A percentile compares a stretch with the other conserved stretches of the same genome.
phyloP scores from a whole-genome alignment of 2,888 invertebrate species.

The Andrena minutula region DNA sequence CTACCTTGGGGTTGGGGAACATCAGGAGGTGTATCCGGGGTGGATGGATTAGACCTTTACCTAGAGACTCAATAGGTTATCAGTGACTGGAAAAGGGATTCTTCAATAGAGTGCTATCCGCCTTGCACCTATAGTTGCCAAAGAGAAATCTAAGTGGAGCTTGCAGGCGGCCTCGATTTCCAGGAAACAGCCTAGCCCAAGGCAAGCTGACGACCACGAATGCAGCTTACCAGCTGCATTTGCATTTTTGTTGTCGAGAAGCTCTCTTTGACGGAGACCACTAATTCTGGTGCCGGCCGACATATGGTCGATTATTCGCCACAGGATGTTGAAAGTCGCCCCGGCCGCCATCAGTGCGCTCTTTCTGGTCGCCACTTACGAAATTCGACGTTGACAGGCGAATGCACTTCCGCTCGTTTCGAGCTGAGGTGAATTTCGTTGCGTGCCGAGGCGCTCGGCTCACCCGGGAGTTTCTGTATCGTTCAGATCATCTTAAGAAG shows the following conservation, averaged over 20 bases:
- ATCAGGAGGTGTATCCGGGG: background rate
- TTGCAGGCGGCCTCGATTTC: slow-evolving; percentile 1
- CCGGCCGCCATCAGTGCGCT: slow-evolving; percentile 55
- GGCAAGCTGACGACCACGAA: slow-evolving; percentile 45
- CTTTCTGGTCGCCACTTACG: slow-evolving; percentile 59
- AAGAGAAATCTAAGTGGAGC: background rate
- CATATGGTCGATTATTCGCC: slow-evolving; percentile 76
- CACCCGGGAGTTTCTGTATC: slow-evolving; percentile 1
- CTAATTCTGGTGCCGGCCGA: slow-evolving; percentile 71
- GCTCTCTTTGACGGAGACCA: slow-evolving; percentile 69
- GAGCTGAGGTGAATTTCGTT: slow-evolving; percentile 27
- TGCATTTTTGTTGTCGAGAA: slow-evolving; percentile 58
- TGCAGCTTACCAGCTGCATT: slow-evolving; percentile 62
- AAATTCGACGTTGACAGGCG: slow-evolving; percentile 63
- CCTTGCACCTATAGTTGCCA: too few species aligned
- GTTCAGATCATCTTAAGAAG: background rate
- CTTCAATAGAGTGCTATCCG: too few species aligned
- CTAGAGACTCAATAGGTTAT: too few species aligned
- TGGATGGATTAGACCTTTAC: background rate
- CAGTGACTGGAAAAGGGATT: too few species aligned
- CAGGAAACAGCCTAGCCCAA: background rate
- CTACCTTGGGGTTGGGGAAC: background rate
- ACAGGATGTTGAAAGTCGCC: slow-evolving; percentile 73
- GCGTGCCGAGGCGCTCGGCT: slow-evolving; percentile 16
- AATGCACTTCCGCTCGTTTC: slow-evolving; percentile 63